Base-by-base conservation (phyloP, 2,797 vertebrate species). In the Sebastiscus tertius region DNA sequence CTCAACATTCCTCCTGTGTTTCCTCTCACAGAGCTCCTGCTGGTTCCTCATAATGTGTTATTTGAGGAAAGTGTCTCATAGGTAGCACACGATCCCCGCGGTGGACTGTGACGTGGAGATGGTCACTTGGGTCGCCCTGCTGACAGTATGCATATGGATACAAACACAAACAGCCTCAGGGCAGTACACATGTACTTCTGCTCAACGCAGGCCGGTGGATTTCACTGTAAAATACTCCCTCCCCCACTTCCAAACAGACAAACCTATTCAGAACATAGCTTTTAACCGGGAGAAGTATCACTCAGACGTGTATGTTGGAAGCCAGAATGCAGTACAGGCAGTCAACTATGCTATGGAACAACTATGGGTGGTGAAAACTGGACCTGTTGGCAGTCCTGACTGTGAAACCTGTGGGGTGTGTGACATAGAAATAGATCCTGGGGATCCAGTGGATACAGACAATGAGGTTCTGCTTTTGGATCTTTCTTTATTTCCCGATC, bases 401-500 rank as follows among this genome's bases (percentile, higher is more conserved):
- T 99, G 98, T 58, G 27, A 95, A 65, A 97, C 96, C 1, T 99
- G 98, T 79, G 62, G 0, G 3, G 31, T 90, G 46, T 99, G 97
- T 85, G 86, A 91, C 0, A 79, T 93, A 29, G 81, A 87, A 20
- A 4, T 63, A 4, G 33, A 87, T 18, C 89, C 92, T 0, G 71
- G 66, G 1, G 92, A 93, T 0, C 67, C 89, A 0, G 88, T 94
- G 75, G 94, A 99, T 79, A 97, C 92, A 0, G 96, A 99, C 79
- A 97, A 96, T 0, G 18, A 95, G 77, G 94, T 99, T 84, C 90
- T 99, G 73, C 93, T 97, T 77, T 81, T 98, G 87, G 98, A 99
- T 78, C 92, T 86, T 5, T 59, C 29, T 5, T 49, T 86, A 0
- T 54, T 9, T 69, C 56, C 93, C 0, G 3, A 69, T 24, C 88